These are phyloP conservation scores for Eubucco bourcierii DNA, from an alignment of 2,113 vertebrate species.

Conservation along the genomic window DNA sequence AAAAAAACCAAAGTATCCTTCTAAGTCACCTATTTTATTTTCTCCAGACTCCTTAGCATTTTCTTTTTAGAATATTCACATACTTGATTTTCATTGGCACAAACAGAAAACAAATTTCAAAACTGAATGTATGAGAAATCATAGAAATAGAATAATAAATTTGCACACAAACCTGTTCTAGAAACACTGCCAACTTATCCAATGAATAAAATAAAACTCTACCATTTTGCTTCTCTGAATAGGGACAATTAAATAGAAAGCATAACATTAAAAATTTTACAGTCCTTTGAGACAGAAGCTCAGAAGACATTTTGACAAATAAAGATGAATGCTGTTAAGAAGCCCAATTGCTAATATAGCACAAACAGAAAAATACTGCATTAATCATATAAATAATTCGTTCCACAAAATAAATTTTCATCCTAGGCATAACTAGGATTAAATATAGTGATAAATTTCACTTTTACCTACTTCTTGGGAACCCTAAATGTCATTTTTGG, in stretches of 20 bases:
- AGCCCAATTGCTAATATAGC: slow-evolving; percentile 11
- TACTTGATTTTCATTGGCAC: neutral
- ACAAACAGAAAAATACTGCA: neutral
- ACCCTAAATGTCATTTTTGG: neutral
- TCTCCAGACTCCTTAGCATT: neutral
- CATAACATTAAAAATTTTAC: neutral
- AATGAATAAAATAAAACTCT: neutral
- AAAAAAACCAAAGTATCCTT: neutral
- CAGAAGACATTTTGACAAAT: slow-evolving; percentile 5
- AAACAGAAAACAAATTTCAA: neutral
- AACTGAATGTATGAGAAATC: neutral
- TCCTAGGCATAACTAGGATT: neutral
- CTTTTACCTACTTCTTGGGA: neutral
- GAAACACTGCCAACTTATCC: neutral
- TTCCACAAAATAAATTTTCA: neutral
- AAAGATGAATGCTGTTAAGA: neutral
- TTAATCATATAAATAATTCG: neutral
- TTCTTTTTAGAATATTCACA: neutral
- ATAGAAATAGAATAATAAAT: neutral
- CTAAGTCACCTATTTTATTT: neutral
- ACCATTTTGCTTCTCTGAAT: neutral
- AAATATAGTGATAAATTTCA: neutral
- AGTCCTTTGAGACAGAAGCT: neutral
- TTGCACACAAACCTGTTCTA: neutral
- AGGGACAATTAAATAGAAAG: neutral